A percentile compares a stretch with the other conserved stretches of the same genome.
Evolutionary conservation across 2,113 vertebrate genomes (phyloP).

Genomic region (Myxocyprinus asiaticus): DNA sequence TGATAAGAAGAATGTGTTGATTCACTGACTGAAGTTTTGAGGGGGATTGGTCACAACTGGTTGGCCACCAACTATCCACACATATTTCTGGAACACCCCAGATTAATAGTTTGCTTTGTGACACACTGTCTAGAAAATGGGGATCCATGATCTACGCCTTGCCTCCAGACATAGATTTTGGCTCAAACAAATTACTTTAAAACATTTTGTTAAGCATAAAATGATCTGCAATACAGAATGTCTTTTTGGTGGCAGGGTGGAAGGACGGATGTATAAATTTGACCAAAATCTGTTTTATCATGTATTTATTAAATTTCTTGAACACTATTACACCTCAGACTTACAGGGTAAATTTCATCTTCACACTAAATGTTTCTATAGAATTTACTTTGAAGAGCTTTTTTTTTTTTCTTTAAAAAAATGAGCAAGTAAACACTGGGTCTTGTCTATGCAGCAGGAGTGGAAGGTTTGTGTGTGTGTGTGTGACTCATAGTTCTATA

Average conservation of each 20-base stretch:
- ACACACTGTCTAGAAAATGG: background rate
- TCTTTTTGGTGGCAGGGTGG: no score
- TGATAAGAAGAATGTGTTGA: background rate
- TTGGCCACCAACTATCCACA: background rate
- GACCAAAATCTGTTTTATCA: no score
- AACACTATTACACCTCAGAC: no score
- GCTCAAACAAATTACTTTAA: background rate
- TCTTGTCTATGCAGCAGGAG: background rate
- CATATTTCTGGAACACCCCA: slow-evolving; percentile 4
- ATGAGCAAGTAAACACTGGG: background rate
- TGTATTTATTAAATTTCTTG: no score
- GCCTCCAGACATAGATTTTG: background rate
- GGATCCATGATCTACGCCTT: background rate
- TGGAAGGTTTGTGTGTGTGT: background rate
- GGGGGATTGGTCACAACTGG: slow-evolving; percentile 15
- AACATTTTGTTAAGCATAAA: no score
- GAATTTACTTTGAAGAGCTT: no score
- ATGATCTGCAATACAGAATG: no score
- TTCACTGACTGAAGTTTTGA: slow-evolving; percentile 3
- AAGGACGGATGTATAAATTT: no score
- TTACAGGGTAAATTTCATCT: background rate
- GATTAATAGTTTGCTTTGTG: background rate
- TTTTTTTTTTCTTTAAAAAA: no score
- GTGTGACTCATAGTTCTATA: slow-evolving; percentile 1
- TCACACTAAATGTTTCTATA: background rate